Evolutionary conservation across 2,797 vertebrate genomes (phyloP), one percentile per base, ranked within the genome.

Genomic region (Danio albolineatus): DNA sequence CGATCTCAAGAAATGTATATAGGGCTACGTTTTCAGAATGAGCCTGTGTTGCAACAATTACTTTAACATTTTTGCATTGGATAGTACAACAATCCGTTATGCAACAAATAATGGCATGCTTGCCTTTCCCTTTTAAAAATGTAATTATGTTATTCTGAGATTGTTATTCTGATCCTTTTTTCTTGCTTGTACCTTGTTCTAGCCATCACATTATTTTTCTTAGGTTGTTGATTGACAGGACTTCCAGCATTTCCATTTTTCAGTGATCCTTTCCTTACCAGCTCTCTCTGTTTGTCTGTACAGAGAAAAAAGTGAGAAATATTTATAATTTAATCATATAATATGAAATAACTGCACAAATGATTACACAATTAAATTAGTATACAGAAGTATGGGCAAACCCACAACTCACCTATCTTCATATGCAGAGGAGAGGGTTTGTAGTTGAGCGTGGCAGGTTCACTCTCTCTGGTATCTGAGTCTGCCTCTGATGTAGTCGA

Each of bases 131-230:
- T 28, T 28, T n/a, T 28, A 28, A 28, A 28, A 28, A 28, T 28
- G 28, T n/a, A n/a, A 28, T 28, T 28, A 1, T 28, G 1, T 28
- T 28, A 1, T 28, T 28, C 28, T 28, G 1, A 54, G 41, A 8
- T 2, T 4, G 8, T 16, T 28, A 28, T 28, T 3, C 28, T n/a
- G 48, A 53, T 41, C 3, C 10, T 6, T 21, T 10, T 36, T 19
- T 76, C 66, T 61, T 6, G 9, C n/a, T 67, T 89, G 89, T 89
- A 99, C 98, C 98, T 96, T 92, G 97, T 99, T 86, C 97, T 93
- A 88, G 96, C 97, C 97, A 99, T 99, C 83, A 99, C 96, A 0
- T 97, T 99, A 92, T 97, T 99, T 92, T 99, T 99, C 95, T 99
- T 99, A 82, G 98, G 98, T 86, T 99, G 98, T 86, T 99, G 97